Evolutionary conservation across 2,888 invertebrate genomes (phyloP), one percentile per base, ranked within the genome.

Genomic region (Phyto melanocephala): DNA sequence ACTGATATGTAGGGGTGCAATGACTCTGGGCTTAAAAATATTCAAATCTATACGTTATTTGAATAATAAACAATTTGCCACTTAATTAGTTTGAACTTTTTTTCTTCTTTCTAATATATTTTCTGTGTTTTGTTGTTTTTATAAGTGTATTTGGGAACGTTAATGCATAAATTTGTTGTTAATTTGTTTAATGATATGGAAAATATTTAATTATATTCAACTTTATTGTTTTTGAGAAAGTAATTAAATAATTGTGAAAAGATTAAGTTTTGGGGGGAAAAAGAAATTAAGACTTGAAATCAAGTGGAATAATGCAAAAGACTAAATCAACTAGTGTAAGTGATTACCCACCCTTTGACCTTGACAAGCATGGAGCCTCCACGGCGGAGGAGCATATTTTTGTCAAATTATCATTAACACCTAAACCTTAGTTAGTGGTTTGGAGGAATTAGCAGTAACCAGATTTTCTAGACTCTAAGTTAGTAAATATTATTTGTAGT

Each of bases 41-140:
- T 40, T 67, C 33, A 74, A 74, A 65, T 79, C 45, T 58, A 24
- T 62, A 77, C 70, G 62, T 68, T 81, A 70, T 78, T 74, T 81
- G 78, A 74, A 78, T 78, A 82, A 74, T 82, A 82, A 82, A 67
- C 70, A 71, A 70, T 75, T 70, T 78, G 74, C 70, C 74, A 78
- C 78, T 82, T 82, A 78, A 82, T 82, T 82, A 78, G 70, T 70
- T 54, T 74, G 74, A 82, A 78, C 63, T 68, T 71, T 76, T 71
- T 63, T 56, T 17, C 17, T 35, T 20, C 47, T 50, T 58, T 60
- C 45, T 17, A 6, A 5, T 5, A 28, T 28, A 28, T 3, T 22
- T 50, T 47, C 8, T 11, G 37, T 24, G 13, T 56, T 50, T 67
- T 54, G 3, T 71, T 40, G 15, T 58, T 33, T 70, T 63, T 63